phyloP scores from a whole-genome alignment of 2,113 vertebrate species.

The Trichechus manatus region DNA sequence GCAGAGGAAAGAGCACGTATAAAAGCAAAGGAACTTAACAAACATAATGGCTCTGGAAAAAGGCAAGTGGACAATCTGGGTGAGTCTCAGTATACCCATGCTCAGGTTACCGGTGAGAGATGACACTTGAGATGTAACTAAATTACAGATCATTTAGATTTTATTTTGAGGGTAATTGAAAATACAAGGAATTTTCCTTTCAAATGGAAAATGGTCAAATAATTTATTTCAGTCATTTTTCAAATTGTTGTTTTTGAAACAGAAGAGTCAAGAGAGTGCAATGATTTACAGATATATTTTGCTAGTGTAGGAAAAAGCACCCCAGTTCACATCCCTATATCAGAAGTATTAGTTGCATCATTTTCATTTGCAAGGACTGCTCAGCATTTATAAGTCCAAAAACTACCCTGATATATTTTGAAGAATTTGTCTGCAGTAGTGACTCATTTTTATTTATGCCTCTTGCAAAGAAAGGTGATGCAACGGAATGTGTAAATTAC shows the following conservation, averaged over 20 bases:
- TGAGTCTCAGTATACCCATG: not conserved
- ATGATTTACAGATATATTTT: not conserved
- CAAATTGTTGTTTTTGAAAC: not conserved
- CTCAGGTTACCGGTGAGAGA: not conserved
- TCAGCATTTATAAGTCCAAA: not conserved
- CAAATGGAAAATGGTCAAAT: not conserved
- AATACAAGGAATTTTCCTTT: not conserved
- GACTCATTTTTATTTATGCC: no score
- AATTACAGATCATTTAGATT: not conserved
- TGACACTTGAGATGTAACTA: not conserved
- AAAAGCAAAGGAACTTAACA: not conserved
- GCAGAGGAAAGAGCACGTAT: not conserved
- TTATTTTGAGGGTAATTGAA: not conserved
- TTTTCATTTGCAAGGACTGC: not conserved
- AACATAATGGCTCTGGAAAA: not conserved
- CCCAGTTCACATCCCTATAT: not conserved
- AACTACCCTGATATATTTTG: not conserved
- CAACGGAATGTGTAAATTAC: no score
- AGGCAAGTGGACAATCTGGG: not conserved
- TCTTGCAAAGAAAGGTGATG: no score
- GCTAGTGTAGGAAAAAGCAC: not conserved
- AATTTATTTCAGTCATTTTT: not conserved
- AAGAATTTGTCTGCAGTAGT: no score
- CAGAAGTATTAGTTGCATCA: not conserved
- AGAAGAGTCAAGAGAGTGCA: not conserved